A percentile compares a stretch with the other conserved stretches of the same genome.
These are phyloP conservation scores for Stichopus horrens DNA, from an alignment of 53 echinoderm and acorn worm species.

Conservation along the genomic window DNA sequence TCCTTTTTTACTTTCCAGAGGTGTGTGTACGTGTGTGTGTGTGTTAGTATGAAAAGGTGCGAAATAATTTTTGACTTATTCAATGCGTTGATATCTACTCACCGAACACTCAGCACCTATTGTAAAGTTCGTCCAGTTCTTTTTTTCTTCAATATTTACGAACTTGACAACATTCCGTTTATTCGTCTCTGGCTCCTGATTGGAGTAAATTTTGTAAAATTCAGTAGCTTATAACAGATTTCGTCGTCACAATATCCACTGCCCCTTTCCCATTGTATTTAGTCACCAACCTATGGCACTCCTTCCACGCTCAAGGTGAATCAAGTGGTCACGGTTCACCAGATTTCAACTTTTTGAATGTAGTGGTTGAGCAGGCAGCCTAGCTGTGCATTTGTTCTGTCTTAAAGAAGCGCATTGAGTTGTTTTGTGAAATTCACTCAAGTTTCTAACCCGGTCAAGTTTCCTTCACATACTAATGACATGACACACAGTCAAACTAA, in stretches of 20 bases:
- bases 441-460: too few relatives aligned
- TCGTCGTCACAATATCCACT: neutral
- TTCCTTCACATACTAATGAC: too few relatives aligned
- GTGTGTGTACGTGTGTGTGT: neutral
- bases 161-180: neutral
- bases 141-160: neutral
- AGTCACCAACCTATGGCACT: conserved; percentile 17
- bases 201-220: neutral
- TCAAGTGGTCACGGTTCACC: neutral
- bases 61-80: conserved; percentile 22
- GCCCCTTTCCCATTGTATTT: conserved; percentile 10
- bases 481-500: too few relatives aligned
- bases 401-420: too few relatives aligned
- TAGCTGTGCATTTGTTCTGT: too few relatives aligned
- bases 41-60: neutral
- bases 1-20: neutral
- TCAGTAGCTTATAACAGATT: conserved; percentile 38
- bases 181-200: neutral
- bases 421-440: too few relatives aligned
- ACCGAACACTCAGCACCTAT: neutral
- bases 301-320: conserved; percentile 28
- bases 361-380: neutral
- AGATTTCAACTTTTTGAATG: neutral
- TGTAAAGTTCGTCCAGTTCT: neutral
- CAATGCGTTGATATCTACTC: neutral